A percentile compares a stretch with the other conserved stretches of the same genome.
phyloP scores from a whole-genome alignment of 2,797 vertebrate species.

The Arremon brunneinucha region DNA sequence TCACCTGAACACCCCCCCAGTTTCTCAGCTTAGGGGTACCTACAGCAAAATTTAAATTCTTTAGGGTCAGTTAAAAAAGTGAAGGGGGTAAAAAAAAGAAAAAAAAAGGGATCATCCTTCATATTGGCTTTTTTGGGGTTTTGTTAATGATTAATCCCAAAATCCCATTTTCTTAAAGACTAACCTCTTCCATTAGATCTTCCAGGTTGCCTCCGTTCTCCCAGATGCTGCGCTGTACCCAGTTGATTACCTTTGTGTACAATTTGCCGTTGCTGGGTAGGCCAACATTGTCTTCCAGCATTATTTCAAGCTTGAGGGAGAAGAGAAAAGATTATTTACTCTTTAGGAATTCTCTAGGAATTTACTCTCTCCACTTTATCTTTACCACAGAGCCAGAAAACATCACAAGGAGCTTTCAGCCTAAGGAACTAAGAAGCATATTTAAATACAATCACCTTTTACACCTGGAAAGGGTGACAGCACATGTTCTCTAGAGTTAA shows the following conservation, averaged over 20 bases:
- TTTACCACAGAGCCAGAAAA: background rate
- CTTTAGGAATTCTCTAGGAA: background rate
- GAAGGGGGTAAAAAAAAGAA: constrained; percentile 34
- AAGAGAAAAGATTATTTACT: background rate
- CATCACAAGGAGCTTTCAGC: background rate
- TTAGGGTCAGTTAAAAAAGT: constrained; percentile 76
- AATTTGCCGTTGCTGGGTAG: constrained; percentile 97
- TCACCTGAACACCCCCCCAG: constrained; percentile 88
- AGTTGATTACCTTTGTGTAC: constrained; percentile 98
- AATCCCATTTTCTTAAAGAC: constrained; percentile 80
- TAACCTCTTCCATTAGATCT: constrained; percentile 98
- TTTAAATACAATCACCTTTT: background rate
- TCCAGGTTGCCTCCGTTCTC: constrained; percentile 95
- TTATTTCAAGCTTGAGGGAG: constrained; percentile 90
- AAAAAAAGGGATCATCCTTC: constrained; percentile 71
- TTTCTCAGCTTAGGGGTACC: constrained; percentile 85
- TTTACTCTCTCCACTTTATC: background rate
- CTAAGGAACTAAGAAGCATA: background rate
- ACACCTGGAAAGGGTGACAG: background rate
- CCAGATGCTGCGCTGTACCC: constrained; percentile 98
- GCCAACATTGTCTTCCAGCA: constrained; percentile 94
- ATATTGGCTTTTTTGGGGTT: constrained; percentile 32
- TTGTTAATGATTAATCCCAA: constrained; percentile 35
- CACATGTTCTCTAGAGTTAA: background rate
- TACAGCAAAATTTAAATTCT: constrained; percentile 85